phyloP scores from a whole-genome alignment of 1,140 invertebrate genomes.

The Cyrtorhinus lividipennis region DNA sequence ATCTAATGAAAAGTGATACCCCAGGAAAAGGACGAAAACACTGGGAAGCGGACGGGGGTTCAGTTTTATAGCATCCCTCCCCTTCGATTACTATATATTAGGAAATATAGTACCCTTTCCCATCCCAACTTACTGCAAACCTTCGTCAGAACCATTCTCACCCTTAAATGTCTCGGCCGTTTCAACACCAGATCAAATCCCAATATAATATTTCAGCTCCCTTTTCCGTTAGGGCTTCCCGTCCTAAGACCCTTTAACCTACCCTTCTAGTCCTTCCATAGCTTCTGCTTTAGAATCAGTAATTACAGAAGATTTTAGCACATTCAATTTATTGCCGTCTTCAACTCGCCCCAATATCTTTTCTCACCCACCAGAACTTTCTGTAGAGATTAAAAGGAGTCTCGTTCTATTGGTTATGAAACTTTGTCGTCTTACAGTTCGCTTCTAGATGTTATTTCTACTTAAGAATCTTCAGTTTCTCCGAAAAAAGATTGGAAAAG shows the following conservation, averaged over 20 bases:
- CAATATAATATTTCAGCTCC: constrained; percentile 4
- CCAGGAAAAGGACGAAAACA: neutral
- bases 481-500: no score
- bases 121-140: no score
- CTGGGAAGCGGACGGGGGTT: neutral
- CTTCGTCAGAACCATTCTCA: neutral
- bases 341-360: no score
- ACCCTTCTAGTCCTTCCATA: no score
- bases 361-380: no score
- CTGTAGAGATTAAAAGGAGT: no score
- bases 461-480: no score
- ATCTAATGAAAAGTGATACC: constrained; percentile 5
- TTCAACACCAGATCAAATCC: constrained; percentile 8
- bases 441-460: no score
- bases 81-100: constrained; percentile 10
- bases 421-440: no score
- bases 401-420: no score
- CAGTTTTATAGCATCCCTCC: constrained; percentile 2
- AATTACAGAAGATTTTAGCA: neutral
- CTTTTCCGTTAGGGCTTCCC: neutral
- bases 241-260: neutral
- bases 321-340: neutral
- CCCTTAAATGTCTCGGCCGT: constrained; percentile 6
- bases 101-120: constrained; percentile 1
- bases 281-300: constrained; percentile 1